These are phyloP conservation scores for Strigops habroptila DNA, from an alignment of 2,113 vertebrate species.

Conservation along the genomic window DNA sequence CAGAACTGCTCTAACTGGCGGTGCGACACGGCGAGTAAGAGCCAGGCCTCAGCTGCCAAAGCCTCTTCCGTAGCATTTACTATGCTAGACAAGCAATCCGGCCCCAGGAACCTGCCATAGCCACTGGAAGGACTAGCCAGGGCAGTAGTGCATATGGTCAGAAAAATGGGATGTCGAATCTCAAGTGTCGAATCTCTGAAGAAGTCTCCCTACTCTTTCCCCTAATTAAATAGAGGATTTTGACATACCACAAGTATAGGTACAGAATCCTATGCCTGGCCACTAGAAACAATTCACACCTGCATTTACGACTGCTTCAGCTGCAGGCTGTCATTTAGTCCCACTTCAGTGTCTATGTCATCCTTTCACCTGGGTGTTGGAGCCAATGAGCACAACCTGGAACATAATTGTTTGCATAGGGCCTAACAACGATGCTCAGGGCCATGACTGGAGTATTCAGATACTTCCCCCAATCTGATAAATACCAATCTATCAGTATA, in stretches of 20 bases:
- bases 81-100: background rate
- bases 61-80: background rate
- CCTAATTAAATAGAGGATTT: background rate
- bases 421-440: background rate
- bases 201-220: background rate
- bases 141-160: background rate
- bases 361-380: conserved; percentile 13
- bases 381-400: background rate
- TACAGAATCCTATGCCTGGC: background rate
- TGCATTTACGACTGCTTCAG: background rate
- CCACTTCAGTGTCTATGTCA: background rate
- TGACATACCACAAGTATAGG: background rate
- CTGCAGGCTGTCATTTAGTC: background rate
- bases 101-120: background rate
- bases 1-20: background rate
- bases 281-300: background rate
- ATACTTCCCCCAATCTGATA: background rate
- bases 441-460: background rate
- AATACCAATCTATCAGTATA: background rate
- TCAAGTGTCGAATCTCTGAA: background rate
- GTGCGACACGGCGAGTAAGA: rapidly evolving
- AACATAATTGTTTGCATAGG: background rate
- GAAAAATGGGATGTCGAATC: background rate
- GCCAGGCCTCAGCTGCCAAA: background rate
- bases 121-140: background rate